A percentile compares a stretch with the other conserved stretches of the same genome.
phyloP scores from a whole-genome alignment of 2,888 invertebrate species.

The Lycophotia porphyrea region DNA sequence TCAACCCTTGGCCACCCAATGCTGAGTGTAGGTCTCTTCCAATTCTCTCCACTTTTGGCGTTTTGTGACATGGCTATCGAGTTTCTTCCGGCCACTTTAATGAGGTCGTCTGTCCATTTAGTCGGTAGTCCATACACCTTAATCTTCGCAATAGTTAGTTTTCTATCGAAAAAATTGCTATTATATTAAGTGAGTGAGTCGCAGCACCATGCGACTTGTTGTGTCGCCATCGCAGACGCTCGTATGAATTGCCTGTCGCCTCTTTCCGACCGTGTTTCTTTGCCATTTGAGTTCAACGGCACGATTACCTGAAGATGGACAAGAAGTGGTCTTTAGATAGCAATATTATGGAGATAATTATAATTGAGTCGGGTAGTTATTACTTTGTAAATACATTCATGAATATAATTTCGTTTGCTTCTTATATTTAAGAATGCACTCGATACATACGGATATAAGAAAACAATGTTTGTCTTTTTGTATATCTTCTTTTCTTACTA shows the following conservation, averaged over 20 bases:
- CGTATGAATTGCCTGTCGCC: conserved; percentile 78
- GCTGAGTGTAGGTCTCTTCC: too few species aligned
- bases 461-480: not conserved
- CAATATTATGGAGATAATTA: not conserved
- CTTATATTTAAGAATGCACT: not conserved
- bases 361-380: not conserved
- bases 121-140: too few species aligned
- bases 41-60: too few species aligned
- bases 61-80: too few species aligned
- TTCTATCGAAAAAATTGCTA: conserved; percentile 17
- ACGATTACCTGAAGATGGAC: conserved; percentile 50
- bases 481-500: not conserved
- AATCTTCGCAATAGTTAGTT: not conserved
- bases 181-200: conserved; percentile 33
- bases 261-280: conserved; percentile 73
- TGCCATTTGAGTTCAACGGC: conserved; percentile 72
- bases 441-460: not conserved
- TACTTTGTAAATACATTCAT: not conserved
- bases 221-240: conserved; percentile 70
- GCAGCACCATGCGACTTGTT: conserved; percentile 63
- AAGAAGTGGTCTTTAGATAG: conserved; percentile 14
- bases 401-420: not conserved
- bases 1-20: too few species aligned
- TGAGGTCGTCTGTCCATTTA: too few species aligned
- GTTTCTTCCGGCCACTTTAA: too few species aligned